These are phyloP conservation scores for Coturnix japonica DNA, from an alignment of 2,113 vertebrate genomes.

Conservation along the genomic window DNA sequence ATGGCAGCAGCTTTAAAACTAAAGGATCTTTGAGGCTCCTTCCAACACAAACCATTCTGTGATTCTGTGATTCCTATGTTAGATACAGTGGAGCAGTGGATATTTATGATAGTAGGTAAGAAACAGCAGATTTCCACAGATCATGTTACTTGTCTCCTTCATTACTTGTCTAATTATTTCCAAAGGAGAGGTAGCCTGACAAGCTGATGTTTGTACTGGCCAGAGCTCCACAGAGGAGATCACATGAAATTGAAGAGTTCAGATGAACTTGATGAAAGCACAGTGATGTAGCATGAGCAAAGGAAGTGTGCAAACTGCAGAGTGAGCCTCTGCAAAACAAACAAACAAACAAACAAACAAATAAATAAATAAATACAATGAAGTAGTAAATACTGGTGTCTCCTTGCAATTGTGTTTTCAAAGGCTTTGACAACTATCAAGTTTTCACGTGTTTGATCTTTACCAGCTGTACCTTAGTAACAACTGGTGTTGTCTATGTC, in stretches of 20 bases:
- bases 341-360: no score
- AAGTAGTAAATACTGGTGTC: neutral
- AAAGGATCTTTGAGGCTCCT: no score
- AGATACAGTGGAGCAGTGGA: neutral
- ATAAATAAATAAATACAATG: no score
- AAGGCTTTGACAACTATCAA: neutral
- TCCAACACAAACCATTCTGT: no score
- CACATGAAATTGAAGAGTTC: neutral
- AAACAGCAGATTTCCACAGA: neutral
- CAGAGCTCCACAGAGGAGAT: neutral
- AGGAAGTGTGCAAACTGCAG: neutral
- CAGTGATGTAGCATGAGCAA: neutral
- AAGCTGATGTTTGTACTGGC: neutral
- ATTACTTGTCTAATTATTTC: neutral
- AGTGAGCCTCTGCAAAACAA: neutral
- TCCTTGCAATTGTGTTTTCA: neutral
- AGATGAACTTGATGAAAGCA: neutral
- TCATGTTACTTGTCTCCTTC: neutral
- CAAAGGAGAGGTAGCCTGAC: neutral
- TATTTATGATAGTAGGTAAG: neutral
- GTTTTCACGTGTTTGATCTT: neutral
- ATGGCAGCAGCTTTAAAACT: no score
- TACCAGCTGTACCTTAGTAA: neutral
- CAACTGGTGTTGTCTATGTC: fast-evolving
- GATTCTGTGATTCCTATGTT: no score